phyloP scores from a whole-genome alignment of 2,113 vertebrate genomes.

The Eulemur macaco region DNA sequence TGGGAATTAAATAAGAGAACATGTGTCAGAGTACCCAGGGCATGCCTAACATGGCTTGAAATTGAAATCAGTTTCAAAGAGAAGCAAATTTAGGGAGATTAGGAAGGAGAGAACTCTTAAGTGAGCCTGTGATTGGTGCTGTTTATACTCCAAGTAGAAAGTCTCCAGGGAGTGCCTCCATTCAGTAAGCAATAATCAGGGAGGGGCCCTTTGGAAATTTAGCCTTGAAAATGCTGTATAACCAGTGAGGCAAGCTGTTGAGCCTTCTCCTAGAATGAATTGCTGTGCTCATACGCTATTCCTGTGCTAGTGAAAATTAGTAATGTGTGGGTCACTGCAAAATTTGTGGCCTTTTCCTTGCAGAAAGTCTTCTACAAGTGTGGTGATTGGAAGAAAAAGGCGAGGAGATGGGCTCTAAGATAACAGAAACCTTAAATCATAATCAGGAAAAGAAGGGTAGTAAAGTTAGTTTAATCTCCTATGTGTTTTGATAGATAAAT shows the following conservation, averaged over 20 bases:
- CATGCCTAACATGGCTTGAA: conserved; percentile 13
- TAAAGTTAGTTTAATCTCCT: conserved; percentile 72
- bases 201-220: conserved; percentile 35
- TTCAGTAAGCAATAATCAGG: not conserved
- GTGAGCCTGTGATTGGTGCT: conserved; percentile 13
- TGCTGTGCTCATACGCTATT: not conserved
- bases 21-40: not conserved
- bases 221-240: conserved; percentile 39
- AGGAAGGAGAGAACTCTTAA: conserved; percentile 30
- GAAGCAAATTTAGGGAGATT: conserved; percentile 22
- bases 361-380: conserved; percentile 49
- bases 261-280: not conserved
- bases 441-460: conserved; percentile 37
- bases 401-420: conserved; percentile 41
- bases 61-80: conserved; percentile 50
- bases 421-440: conserved; percentile 70
- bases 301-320: not conserved
- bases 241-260: conserved; percentile 32
- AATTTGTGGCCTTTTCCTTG: not conserved
- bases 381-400: conserved; percentile 39
- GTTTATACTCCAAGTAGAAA: conserved; percentile 37
- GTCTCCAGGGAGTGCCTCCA: not conserved
- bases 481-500: conserved; percentile 80
- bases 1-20: conserved; percentile 19
- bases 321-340: not conserved